A percentile compares a stretch with the other conserved stretches of the same genome.
phyloP scores from a whole-genome alignment of 1,140 invertebrate genomes.

The Metopolophium dirhodum region DNA sequence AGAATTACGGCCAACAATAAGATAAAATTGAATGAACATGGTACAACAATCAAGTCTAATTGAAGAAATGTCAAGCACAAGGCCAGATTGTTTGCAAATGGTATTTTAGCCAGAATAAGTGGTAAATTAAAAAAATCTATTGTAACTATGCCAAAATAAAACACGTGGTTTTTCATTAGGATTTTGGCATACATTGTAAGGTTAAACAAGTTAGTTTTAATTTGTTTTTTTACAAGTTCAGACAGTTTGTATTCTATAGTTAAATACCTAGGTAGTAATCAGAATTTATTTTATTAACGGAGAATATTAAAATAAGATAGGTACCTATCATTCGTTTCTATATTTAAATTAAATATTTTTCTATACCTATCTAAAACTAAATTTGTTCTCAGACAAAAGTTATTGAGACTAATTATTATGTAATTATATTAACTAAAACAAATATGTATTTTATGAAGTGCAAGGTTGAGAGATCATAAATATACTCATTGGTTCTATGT shows the following conservation, averaged over 20 bases:
- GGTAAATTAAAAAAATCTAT: not conserved
- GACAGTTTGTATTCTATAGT: not conserved
- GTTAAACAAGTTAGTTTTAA: too few species aligned
- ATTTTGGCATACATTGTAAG: slow-evolving; percentile 19
- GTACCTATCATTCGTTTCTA: not conserved
- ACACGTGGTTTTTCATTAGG: not conserved
- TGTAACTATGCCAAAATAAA: not conserved
- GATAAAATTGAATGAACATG: slow-evolving; percentile 12
- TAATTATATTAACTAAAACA: not conserved
- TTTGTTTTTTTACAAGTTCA: too few species aligned
- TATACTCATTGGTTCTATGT: not conserved
- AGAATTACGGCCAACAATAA: not conserved
- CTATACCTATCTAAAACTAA: not conserved
- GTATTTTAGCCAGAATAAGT: not conserved
- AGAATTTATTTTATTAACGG: not conserved
- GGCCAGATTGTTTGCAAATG: not conserved
- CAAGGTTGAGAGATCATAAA: not conserved
- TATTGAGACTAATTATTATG: not conserved
- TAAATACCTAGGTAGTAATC: not conserved
- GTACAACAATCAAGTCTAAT: not conserved
- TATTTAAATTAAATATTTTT: not conserved
- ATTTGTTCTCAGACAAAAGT: not conserved
- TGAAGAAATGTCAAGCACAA: not conserved
- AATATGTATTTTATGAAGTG: not conserved
- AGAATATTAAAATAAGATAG: not conserved